phyloP scores from a whole-genome alignment of 1,140 invertebrate species.

The Lasioglossum albipes region DNA sequence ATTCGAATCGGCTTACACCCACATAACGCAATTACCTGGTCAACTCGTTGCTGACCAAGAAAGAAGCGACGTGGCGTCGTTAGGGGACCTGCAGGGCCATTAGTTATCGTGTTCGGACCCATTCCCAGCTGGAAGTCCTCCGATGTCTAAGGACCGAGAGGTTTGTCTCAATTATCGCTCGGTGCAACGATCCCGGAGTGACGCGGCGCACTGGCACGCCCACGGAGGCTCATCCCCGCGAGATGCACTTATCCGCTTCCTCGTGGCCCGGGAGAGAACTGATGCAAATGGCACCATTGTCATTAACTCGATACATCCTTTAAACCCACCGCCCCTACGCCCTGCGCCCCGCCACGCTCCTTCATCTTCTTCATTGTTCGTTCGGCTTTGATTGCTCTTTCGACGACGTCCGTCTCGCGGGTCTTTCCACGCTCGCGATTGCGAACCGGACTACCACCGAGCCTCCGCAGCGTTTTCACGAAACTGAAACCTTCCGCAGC shows the following conservation, averaged over 20 bases:
- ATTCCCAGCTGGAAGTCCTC: slow-evolving; percentile 43
- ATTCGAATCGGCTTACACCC: slow-evolving; percentile 15
- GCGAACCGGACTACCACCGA: not conserved
- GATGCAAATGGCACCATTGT: slow-evolving; percentile 65
- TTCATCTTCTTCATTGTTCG: slow-evolving; percentile 42
- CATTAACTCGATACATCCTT: slow-evolving; percentile 67
- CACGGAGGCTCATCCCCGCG: slow-evolving; percentile 42
- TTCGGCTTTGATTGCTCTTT: slow-evolving; percentile 53
- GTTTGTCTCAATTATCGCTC: slow-evolving; percentile 62
- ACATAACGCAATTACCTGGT: slow-evolving; percentile 43
- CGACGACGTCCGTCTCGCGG: slow-evolving; percentile 17
- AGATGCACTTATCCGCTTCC: slow-evolving; percentile 61
- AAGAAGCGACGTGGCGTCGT: slow-evolving; percentile 38
- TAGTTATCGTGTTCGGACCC: slow-evolving; percentile 39
- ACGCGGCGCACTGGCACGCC: slow-evolving; percentile 8
- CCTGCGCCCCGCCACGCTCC: not conserved
- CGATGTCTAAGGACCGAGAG: slow-evolving; percentile 53
- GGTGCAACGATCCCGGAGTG: slow-evolving; percentile 52
- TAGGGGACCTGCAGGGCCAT: slow-evolving; percentile 42
- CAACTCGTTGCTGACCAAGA: slow-evolving; percentile 3
- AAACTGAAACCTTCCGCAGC: not conserved
- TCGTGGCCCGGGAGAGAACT: slow-evolving; percentile 41
- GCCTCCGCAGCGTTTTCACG: not conserved
- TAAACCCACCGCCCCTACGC: slow-evolving; percentile 41
- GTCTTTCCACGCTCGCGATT: not conserved